Conservation (phyloP, 2,888 invertebrate species). For the Trypoxylon attenuatum region DNA sequence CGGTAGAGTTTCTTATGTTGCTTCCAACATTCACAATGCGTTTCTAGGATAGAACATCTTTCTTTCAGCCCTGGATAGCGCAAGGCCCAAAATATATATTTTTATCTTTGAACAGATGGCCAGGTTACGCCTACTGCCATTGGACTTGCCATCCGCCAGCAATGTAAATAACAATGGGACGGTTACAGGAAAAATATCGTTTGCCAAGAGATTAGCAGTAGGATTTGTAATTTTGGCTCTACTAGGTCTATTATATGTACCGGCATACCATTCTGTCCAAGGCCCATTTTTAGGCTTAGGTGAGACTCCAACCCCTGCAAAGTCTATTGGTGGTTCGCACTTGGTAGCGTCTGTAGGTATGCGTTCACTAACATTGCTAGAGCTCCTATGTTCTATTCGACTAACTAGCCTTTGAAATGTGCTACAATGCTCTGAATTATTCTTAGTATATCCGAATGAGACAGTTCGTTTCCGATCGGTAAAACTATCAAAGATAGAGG, state of each 20-base stretch:
- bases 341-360: conserved; percentile 69
- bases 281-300: conserved; percentile 70
- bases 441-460: too few relatives aligned
- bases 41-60: too few relatives aligned
- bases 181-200: conserved; percentile 65
- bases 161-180: conserved; percentile 58
- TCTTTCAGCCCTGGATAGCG: too few relatives aligned
- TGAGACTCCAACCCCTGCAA: conserved; percentile 67
- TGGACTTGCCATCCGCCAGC: conserved; percentile 67
- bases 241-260: conserved; percentile 69
- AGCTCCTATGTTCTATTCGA: too few relatives aligned
- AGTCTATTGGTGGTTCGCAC: conserved; percentile 62
- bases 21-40: too few relatives aligned
- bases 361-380: conserved; percentile 57
- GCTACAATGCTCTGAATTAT: too few relatives aligned
- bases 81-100: conserved; percentile 13
- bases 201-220: conserved; percentile 65
- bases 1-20: too few relatives aligned
- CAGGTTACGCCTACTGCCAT: conserved; percentile 64
- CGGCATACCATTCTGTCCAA: conserved; percentile 72
- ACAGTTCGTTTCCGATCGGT: too few relatives aligned
- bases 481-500: too few relatives aligned
- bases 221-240: conserved; percentile 68
- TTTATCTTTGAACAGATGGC: conserved; percentile 65
- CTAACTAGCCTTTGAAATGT: too few relatives aligned